Conservation (phyloP, 1,140 invertebrate species). For the Zelostemma sp. region DNA sequence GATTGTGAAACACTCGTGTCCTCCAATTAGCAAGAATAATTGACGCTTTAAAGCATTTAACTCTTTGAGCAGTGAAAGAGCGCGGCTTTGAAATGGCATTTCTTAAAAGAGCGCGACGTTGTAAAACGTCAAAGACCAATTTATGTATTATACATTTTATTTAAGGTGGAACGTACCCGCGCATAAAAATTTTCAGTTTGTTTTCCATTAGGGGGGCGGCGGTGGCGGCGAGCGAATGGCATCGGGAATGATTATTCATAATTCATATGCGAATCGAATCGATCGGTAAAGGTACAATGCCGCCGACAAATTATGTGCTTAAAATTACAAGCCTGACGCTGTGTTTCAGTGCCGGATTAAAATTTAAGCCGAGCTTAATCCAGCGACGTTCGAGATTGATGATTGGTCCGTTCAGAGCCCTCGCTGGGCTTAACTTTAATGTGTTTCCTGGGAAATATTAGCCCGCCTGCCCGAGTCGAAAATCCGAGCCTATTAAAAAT, state of each 20-base stretch:
- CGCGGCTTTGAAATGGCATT: slow-evolving; percentile 24
- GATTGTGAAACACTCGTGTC: slow-evolving; percentile 33
- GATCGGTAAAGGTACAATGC: slow-evolving; percentile 31
- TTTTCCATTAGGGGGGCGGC: background rate
- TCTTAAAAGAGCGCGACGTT: slow-evolving; percentile 37
- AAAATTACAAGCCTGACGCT: slow-evolving; percentile 44
- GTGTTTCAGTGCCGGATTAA: slow-evolving; percentile 35
- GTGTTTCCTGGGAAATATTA: slow-evolving; percentile 29
- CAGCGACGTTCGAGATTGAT: slow-evolving; percentile 42
- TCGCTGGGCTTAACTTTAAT: slow-evolving; percentile 30
- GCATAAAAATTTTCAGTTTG: background rate
- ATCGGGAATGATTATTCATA: slow-evolving; percentile 2
- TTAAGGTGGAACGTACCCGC: background rate
- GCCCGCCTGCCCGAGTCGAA: background rate
- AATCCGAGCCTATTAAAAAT: slow-evolving; percentile 29
- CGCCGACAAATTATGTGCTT: slow-evolving; percentile 47
- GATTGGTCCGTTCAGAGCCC: slow-evolving; percentile 22
- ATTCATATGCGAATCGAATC: slow-evolving; percentile 23
- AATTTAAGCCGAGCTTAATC: slow-evolving; percentile 41
- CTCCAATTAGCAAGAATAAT: slow-evolving; percentile 45
- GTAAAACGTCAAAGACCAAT: slow-evolving; percentile 9
- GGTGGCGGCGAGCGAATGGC: background rate
- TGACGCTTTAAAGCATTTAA: slow-evolving; percentile 30
- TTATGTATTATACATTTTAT: slow-evolving; percentile 4
- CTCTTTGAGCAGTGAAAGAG: slow-evolving; percentile 21